phyloP scores from a whole-genome alignment of 2,113 vertebrate genomes.

The Tympanuchus pallidicinctus region DNA sequence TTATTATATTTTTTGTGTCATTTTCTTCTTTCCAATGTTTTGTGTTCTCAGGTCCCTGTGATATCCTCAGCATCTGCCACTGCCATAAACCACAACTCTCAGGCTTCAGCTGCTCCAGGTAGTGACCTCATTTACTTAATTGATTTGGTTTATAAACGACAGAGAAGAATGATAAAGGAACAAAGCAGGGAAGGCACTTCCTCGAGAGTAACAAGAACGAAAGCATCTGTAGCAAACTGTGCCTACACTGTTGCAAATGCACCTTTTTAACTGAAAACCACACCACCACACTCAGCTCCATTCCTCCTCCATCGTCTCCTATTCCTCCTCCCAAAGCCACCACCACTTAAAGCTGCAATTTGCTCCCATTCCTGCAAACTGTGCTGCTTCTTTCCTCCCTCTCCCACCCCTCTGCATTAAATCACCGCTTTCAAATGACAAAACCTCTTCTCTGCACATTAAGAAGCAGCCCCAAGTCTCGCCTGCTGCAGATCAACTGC shows the following conservation, averaged over 20 bases:
- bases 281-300: background rate
- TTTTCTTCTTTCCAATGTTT: background rate
- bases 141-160: background rate
- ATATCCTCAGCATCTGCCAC: background rate
- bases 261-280: background rate
- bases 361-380: background rate
- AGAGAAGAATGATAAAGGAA: background rate
- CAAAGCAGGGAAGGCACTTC: rapidly evolving
- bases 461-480: background rate
- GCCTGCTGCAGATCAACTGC: background rate
- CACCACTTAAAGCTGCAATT: background rate
- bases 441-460: background rate
- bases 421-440: rapidly evolving
- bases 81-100: background rate
- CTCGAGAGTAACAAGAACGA: background rate
- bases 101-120: background rate
- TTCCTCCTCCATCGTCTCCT: background rate
- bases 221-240: background rate
- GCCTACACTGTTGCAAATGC: background rate
- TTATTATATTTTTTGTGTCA: rapidly evolving
- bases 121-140: background rate
- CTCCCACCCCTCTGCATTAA: background rate
- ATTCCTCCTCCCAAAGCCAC: background rate
- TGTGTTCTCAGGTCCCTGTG: background rate
- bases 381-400: background rate